Base-by-base conservation (phyloP, 1,140 invertebrate genomes). In the Rhysida immarginata region DNA sequence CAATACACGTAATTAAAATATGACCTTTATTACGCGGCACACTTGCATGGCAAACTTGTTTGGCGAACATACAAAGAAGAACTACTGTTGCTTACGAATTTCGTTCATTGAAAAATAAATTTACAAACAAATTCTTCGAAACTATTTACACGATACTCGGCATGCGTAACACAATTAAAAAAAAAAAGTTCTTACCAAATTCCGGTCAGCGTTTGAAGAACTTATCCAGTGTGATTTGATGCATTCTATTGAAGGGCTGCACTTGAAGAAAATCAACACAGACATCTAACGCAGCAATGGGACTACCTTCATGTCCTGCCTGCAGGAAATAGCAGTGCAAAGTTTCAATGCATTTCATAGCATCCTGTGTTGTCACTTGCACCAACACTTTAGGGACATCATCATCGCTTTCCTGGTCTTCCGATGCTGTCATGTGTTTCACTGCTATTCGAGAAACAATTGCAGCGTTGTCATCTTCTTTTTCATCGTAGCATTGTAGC, bases 401-500 rank as follows among this genome's bases (percentile, higher is more conserved):
- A 46, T 46, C 18, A 18, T 46, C 44, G 20, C 44, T 46, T 46
- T 46, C 44, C 16, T 18, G 44, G 44, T 46, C 44, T 46, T 46
- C 44, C 44, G 44, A 46, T 46, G 44, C 21, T 18, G 16, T 23
- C 29, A 35, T 35, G 29, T 35, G 29, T 35, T 35, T 35, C 29
- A 16, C 29, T 35, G n/a, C 29, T 8, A 35, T 35, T 35, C 29
- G 16, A 35, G 21, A 8, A 46, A 46, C 44, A 18, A 16, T 18
- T 46, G 44, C 21, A 46, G 21, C 21, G 18, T 46, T 18, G 44
- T 18, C 5, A 23, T 46, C 44, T 46, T 46, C 44, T 11, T 23
- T 46, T 5, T 46, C 44, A 46, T 46, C 44, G 21, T 46, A 46
- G 44, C 44, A 46, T 46, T 46, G 44, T 11, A 46, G 44, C 44